A percentile compares a stretch with the other conserved stretches of the same genome.
Evolutionary conservation across 37 sponge, comb jelly and placozoan genomes (phyloP).

Genomic region (Dysidea cf. avara): DNA sequence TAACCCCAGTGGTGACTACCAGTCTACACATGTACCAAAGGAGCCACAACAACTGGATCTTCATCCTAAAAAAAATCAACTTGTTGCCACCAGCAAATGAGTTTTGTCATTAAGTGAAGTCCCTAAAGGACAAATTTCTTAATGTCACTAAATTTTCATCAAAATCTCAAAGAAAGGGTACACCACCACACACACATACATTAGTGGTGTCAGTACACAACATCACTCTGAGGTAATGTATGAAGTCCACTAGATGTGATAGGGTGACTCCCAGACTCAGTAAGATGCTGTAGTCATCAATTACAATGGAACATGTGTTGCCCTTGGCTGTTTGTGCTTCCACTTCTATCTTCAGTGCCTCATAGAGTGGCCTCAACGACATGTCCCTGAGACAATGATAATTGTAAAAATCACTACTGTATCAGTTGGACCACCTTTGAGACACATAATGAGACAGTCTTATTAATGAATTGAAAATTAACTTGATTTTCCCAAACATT

Average conservation of each 20-base stretch:
- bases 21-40: no score
- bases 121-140: no score
- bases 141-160: no score
- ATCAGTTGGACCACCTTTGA: no score
- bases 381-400: not conserved
- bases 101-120: no score
- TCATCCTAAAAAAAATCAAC: no score
- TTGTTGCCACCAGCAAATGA: no score
- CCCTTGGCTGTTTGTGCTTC: not conserved
- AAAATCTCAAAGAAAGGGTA: no score
- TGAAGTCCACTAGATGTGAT: slow-evolving; percentile 30
- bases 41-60: no score
- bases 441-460: no score
- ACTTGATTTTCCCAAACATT: no score
- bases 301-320: slow-evolving; percentile 24
- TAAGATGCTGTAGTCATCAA: slow-evolving; percentile 68
- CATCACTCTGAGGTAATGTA: slow-evolving; percentile 38
- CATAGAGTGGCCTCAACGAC: slow-evolving; percentile 3
- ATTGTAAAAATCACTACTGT: not conserved
- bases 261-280: slow-evolving; percentile 59
- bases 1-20: no score
- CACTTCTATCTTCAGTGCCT: not conserved
- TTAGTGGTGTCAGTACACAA: slow-evolving; percentile 2
- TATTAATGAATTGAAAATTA: not conserved
- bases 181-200: not conserved